Percentiles rank a stretch among this genome's conserved stretches.
These are phyloP conservation scores for Pasiphila rectangulata DNA, from an alignment of 2,888 invertebrate species.

Conservation along the genomic window DNA sequence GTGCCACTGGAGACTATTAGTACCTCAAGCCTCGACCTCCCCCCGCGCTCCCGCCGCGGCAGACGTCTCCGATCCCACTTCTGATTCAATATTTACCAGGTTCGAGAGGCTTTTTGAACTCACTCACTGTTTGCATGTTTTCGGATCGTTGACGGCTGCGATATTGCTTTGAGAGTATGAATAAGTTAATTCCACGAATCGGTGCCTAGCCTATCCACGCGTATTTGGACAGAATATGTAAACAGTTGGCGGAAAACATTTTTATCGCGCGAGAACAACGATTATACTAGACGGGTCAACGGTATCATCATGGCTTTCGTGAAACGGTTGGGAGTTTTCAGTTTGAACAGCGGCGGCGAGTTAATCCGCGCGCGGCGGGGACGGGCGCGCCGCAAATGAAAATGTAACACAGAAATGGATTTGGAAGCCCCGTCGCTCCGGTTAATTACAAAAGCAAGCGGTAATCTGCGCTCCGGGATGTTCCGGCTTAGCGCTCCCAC, in stretches of 20 bases:
- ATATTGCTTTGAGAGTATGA: slow-evolving; percentile 77
- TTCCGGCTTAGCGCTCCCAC: slow-evolving; percentile 78
- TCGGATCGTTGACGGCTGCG: slow-evolving; percentile 78
- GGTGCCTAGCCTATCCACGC: slow-evolving; percentile 55
- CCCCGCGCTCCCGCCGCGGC: slow-evolving; percentile 42
- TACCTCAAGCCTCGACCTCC: slow-evolving; percentile 41
- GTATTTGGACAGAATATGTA: slow-evolving; percentile 61
- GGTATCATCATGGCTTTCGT: slow-evolving; percentile 45
- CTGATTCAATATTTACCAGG: slow-evolving; percentile 80
- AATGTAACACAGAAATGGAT: slow-evolving; percentile 82
- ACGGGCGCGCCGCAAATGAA: slow-evolving; percentile 77
- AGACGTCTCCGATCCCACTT: slow-evolving; percentile 77
- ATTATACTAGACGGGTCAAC: slow-evolving; percentile 24
- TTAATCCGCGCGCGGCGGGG: slow-evolving; percentile 63
- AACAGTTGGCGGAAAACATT: slow-evolving; percentile 52
- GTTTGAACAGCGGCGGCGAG: slow-evolving; percentile 56
- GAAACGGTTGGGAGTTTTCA: slow-evolving; percentile 54
- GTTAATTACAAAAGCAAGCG: slow-evolving; percentile 82
- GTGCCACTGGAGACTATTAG: slow-evolving; percentile 81
- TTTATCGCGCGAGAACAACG: slow-evolving; percentile 34
- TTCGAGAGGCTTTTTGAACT: slow-evolving; percentile 79
- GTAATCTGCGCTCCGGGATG: slow-evolving; percentile 81
- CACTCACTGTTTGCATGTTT: slow-evolving; percentile 76
- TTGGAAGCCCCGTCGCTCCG: slow-evolving; percentile 81
- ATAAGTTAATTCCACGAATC: slow-evolving; percentile 71